Conservation (phyloP, 2,888 invertebrate species). For the Hecatera dysodea region DNA sequence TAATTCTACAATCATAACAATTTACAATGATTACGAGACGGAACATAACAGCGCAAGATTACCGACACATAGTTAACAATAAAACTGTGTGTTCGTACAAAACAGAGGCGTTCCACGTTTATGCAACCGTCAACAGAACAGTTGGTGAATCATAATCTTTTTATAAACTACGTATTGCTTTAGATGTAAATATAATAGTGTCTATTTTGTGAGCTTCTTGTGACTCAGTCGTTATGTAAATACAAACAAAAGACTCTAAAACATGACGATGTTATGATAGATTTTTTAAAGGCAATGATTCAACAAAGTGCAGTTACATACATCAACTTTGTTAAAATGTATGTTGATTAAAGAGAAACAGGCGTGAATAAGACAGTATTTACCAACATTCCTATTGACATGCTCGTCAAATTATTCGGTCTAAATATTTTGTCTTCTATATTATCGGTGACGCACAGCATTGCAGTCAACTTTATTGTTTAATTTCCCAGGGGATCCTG, state of each 20-base stretch:
- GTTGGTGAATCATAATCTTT: conserved; percentile 62
- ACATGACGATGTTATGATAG: conserved; percentile 20
- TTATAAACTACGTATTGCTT: conserved; percentile 55
- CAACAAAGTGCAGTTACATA: conserved; percentile 32
- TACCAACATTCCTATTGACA: conserved; percentile 28
- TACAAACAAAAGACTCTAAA: conserved; percentile 27
- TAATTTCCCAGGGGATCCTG: background rate
- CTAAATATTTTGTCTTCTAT: background rate
- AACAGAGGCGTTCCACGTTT: conserved; percentile 64
- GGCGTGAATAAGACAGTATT: conserved; percentile 17
- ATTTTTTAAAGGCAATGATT: conserved; percentile 45
- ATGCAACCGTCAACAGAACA: conserved; percentile 58
- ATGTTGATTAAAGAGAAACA: conserved; percentile 38
- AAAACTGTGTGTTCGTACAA: conserved; percentile 44
- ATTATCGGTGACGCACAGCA: background rate
- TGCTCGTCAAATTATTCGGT: conserved; percentile 1
- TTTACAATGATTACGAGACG: conserved; percentile 50
- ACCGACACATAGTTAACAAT: conserved; percentile 51
- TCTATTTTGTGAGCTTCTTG: conserved; percentile 51
- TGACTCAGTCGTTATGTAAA: conserved; percentile 50
- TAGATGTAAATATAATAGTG: conserved; percentile 59
- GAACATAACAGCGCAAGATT: conserved; percentile 42
- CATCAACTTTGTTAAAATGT: conserved; percentile 17
- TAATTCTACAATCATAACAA: conserved; percentile 60
- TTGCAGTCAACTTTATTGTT: background rate